Percentiles rank a stretch among this genome's conserved stretches.
Evolutionary conservation across 2,113 vertebrate species (phyloP).

Genomic region (Mastomys natalensis): DNA sequence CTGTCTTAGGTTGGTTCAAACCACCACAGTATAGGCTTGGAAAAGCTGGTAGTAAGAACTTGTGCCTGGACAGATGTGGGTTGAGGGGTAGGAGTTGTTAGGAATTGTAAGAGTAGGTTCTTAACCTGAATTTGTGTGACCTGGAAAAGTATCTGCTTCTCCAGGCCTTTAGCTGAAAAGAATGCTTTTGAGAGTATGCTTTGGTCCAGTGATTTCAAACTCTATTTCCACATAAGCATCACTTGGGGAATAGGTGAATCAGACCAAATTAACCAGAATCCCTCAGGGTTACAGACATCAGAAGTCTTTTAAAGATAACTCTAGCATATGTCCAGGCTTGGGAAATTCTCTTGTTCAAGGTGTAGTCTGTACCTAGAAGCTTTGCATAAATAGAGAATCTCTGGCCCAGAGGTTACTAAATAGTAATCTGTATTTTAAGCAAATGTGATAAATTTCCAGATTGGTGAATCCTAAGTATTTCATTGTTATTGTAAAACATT

Average conservation of each 20-base stretch:
- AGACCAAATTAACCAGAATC: not conserved
- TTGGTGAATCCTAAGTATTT: not conserved
- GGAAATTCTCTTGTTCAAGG: not conserved
- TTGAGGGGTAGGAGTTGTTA: not conserved
- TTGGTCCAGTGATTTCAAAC: not conserved
- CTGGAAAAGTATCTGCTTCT: not conserved
- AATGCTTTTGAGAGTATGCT: not conserved
- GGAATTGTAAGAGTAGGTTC: not conserved
- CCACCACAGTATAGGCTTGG: not conserved
- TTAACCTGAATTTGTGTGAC: not conserved
- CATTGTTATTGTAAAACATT: slow-evolving; percentile 39
- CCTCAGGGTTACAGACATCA: not conserved
- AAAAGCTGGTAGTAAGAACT: not conserved
- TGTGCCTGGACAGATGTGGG: not conserved
- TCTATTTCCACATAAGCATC: not conserved
- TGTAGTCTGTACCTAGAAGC: not conserved
- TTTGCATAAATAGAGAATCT: slow-evolving; percentile 13
- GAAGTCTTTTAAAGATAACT: not conserved
- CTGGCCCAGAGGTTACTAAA: not conserved
- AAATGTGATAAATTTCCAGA: not conserved
- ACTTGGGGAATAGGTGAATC: not conserved
- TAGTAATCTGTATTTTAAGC: not conserved
- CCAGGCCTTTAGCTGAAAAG: not conserved
- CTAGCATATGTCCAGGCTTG: not conserved
- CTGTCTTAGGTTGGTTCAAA: not conserved